Percentiles rank a stretch among this genome's conserved stretches.
These are phyloP conservation scores for Prosapia bicincta DNA, from an alignment of 2,888 invertebrate genomes.

Conservation along the genomic window DNA sequence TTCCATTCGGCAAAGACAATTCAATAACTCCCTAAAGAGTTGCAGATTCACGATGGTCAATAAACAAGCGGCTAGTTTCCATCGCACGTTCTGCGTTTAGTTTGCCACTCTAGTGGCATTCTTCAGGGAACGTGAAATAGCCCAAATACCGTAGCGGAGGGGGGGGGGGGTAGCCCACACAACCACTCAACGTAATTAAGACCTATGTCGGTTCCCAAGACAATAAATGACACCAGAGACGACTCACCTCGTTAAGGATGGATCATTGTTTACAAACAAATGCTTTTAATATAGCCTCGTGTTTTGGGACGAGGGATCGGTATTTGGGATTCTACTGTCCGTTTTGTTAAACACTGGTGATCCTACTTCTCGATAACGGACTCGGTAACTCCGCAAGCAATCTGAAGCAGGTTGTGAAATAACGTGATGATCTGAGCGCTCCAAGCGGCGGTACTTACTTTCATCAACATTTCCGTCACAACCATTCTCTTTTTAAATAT, in stretches of 20 bases:
- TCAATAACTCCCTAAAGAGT: no score
- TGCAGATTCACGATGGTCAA: no score
- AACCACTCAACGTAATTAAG: background rate
- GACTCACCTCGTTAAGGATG: background rate
- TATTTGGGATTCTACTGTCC: background rate
- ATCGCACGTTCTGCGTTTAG: background rate
- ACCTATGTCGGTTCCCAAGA: background rate
- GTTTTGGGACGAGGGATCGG: background rate
- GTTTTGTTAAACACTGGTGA: background rate
- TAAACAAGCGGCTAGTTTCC: no score
- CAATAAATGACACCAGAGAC: background rate
- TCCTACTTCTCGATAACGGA: background rate
- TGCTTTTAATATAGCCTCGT: background rate
- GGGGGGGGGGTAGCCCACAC: background rate
- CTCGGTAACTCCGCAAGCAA: no score
- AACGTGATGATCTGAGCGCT: no score
- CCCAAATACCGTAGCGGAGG: background rate
- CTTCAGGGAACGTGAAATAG: background rate
- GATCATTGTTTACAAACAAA: constrained; percentile 2
- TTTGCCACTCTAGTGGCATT: background rate
- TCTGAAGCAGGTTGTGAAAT: no score
- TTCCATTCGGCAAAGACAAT: no score
- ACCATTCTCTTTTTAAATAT: no score
- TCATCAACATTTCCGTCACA: no score
- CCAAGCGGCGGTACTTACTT: no score